Base-by-base conservation (phyloP, 2,888 invertebrate genomes). In the Heteropelma amictum region DNA sequence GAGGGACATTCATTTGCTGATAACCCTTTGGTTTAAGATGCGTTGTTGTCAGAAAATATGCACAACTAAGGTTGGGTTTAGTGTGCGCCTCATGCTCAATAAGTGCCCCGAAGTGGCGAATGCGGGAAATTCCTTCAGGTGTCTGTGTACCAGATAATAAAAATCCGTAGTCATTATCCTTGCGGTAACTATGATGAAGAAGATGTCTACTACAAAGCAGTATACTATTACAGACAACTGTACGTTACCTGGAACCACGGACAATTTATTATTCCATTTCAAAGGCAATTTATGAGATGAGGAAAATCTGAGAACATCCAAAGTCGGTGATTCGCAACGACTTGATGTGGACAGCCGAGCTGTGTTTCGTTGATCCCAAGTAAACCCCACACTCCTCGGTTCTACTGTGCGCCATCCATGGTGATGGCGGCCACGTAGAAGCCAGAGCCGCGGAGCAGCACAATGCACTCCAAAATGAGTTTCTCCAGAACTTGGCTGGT, bases 291-390 rank as follows among this genome's bases (percentile, higher is more conserved):
- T 3, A 80, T 26, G 2, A 81, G 47, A 63, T 83, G 80, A 6
- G 79, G 74, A 65, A 82, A 82, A 61, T 82, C 82, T 6, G 79
- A 81, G 14, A 74, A 30, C 28, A 81, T 74, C 80, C 82, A 82
- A 2, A 83, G 49, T 53, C 69, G 51, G 54, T 76, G 42, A 1
- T 51, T 10, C 2, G 23, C 17, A 10, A 49, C 60, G 17, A 35
- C 58, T 58, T 79, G 75, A 71, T 84, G 81, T 12, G 60, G 49
- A 63, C 80, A 82, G 56, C 74, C 77, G 1, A 30, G 30, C 30
- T 30, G n/a, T n/a, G n/a, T n/a, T n/a, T n/a, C n/a, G n/a, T n/a
- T n/a, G n/a, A n/a, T n/a, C n/a, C n/a, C n/a, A n/a, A n/a, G n/a
- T n/a, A n/a, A n/a, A n/a, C n/a, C n/a, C n/a, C n/a, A n/a, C n/a